Evolutionary conservation across 2,888 invertebrate species (phyloP), one percentile per base, ranked within the genome.

Genomic region (Hyles lineata): DNA sequence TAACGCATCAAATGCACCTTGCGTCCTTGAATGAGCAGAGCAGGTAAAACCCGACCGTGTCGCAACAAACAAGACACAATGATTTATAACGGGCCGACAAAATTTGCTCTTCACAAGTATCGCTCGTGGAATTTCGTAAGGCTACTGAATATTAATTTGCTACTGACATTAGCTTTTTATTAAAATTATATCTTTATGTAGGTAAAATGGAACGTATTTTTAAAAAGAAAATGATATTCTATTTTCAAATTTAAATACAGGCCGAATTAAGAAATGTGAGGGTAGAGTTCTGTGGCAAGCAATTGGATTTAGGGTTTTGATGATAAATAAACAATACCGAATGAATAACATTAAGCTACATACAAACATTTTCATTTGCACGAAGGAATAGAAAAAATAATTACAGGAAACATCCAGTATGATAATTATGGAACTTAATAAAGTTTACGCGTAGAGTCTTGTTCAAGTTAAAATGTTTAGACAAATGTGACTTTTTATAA

Each of bases 1-100:
- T 63, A 21, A 21, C 35, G 23, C 43, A 67, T 67, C 67, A 9
- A 23, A 67, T 50, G 67, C 52, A 29, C 61, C 61, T 61, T 52
- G 71, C n/a, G 63, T 55, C 62, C 63, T 43, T 71, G 63, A 71
- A 71, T 63, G 55, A 63, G 62, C 43, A 43, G 2, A 50, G 62
- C 62, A 55, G 67, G 67, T 71, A 71, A 63, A 63, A 32, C 32
- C 61, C 62, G 63, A 29, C 63, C 7, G 70, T 74, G 70, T 72
- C n/a, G 74, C 35, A 71, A 71, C 71, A 63, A 70, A 70, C 59
- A 21, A 70, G 32, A 69, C 70, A 55, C 72, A 75, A 71, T 75
- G 76, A 75, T 76, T 75, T 75, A 74, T 74, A 72, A 74, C 75
- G 71, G 75, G 70, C 62, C 69, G 69, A 72, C 61, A 69, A 61